These are phyloP conservation scores for Perdita meconis DNA, from an alignment of 2,888 invertebrate genomes.

Conservation along the genomic window DNA sequence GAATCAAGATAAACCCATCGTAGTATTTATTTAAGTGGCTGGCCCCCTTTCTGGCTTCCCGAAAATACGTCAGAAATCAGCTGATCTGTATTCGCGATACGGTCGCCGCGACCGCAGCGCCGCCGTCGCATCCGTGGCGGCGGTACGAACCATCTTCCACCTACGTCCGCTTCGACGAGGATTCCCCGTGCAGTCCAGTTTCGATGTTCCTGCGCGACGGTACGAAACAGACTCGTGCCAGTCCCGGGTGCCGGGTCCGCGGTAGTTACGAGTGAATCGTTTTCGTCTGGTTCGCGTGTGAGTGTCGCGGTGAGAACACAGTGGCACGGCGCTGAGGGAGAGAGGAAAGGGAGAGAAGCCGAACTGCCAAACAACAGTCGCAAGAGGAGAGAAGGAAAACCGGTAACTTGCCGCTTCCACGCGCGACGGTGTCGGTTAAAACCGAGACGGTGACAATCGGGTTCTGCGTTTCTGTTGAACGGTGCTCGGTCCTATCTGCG, in stretches of 20 bases:
- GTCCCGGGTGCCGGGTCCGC: not conserved
- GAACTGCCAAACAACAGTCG: too few relatives aligned
- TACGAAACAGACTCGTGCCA: slow-evolving; percentile 45
- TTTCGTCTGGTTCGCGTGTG: too few relatives aligned
- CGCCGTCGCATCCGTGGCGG: slow-evolving; percentile 35
- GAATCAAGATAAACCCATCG: slow-evolving; percentile 8
- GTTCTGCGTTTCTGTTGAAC: too few relatives aligned
- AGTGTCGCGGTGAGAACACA: too few relatives aligned
- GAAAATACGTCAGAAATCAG: slow-evolving; percentile 61
- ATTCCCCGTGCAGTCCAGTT: slow-evolving; percentile 79
- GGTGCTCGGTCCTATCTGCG: too few relatives aligned
- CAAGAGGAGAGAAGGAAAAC: not conserved
- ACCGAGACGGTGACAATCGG: slow-evolving; percentile 52
- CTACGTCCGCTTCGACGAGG: slow-evolving; percentile 50
- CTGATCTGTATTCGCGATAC: slow-evolving; percentile 61
- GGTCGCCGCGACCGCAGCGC: slow-evolving; percentile 50
- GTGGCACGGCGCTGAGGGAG: too few relatives aligned
- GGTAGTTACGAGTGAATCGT: too few relatives aligned
- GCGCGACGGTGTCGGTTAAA: slow-evolving; percentile 2
- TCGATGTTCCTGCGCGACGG: slow-evolving; percentile 81
- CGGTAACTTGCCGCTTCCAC: slow-evolving; percentile 45
- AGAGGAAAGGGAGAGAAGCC: too few relatives aligned
- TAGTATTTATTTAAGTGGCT: not conserved
- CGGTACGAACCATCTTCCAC: slow-evolving; percentile 39
- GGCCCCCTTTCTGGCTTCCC: slow-evolving; percentile 13